These are phyloP conservation scores for Delphinapterus leucas DNA, from an alignment of 2,113 vertebrate species.

Conservation along the genomic window DNA sequence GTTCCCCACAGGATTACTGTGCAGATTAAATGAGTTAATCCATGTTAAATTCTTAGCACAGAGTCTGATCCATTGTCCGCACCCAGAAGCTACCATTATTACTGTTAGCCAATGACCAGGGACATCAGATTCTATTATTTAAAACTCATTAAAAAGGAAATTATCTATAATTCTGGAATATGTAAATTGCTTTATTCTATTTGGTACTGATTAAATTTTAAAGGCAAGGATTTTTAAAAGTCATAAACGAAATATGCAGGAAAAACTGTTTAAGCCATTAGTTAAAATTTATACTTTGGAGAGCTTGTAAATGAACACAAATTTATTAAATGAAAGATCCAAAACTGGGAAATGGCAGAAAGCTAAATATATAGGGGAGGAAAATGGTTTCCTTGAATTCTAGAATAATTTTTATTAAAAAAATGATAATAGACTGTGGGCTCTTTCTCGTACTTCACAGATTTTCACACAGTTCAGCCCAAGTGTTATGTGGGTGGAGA, in stretches of 20 bases:
- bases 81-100: neutral
- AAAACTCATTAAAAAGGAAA: constrained; percentile 4
- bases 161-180: neutral
- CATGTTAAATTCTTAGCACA: neutral
- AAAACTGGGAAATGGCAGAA: neutral
- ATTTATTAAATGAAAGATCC: neutral
- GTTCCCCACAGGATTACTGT: neutral
- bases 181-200: neutral
- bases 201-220: neutral
- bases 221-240: neutral
- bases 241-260: neutral
- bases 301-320: neutral
- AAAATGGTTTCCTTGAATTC: neutral
- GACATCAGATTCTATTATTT: neutral
- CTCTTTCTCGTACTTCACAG: neutral
- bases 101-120: neutral
- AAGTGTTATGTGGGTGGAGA: neutral
- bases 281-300: neutral
- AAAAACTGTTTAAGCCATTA: neutral
- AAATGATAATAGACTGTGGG: neutral
- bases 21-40: neutral
- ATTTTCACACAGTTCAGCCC: neutral
- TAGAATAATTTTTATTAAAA: constrained; percentile 30
- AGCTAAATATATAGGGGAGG: neutral
- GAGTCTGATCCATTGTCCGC: neutral